phyloP scores from a whole-genome alignment of 2,113 vertebrate species.

The Protobothrops mucrosquamatus region DNA sequence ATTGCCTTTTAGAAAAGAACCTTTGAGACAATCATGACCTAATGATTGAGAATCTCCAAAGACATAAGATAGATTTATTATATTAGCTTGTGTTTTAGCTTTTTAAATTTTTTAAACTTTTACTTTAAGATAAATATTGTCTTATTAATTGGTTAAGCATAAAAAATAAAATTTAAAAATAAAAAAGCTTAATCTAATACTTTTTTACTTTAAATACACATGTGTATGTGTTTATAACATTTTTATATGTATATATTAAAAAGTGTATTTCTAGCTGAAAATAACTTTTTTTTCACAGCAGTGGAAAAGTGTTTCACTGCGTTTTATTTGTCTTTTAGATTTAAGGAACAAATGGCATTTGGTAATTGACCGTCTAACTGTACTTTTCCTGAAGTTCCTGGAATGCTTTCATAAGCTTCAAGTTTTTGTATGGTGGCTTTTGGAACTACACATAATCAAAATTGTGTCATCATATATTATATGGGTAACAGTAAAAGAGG shows the following conservation, averaged over 20 bases:
- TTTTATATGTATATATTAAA: background rate
- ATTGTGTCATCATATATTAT: conserved; percentile 94
- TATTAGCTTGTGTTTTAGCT: background rate
- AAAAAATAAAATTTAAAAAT: background rate
- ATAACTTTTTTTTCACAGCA: conserved; percentile 22
- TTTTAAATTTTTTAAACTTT: background rate
- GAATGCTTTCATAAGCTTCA: conserved; percentile 96
- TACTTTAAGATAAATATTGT: background rate
- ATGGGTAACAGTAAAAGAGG: conserved; percentile 89
- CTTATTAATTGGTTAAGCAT: background rate
- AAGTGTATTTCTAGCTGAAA: conserved; percentile 8
- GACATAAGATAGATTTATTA: background rate
- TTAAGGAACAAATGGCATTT: conserved; percentile 95
- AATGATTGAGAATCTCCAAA: background rate
- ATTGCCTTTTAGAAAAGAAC: background rate
- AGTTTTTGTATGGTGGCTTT: conserved; percentile 94
- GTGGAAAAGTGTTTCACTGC: background rate
- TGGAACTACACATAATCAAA: conserved; percentile 97
- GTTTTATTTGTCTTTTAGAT: conserved; percentile 69
- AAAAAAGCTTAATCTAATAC: background rate
- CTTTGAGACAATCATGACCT: background rate
- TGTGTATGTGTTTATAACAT: conserved; percentile 11
- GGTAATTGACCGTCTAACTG: conserved; percentile 93
- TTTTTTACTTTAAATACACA: conserved; percentile 9
- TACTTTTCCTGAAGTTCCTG: conserved; percentile 94